A percentile compares a stretch with the other conserved stretches of the same genome.
Evolutionary conservation across 2,113 vertebrate species (phyloP).

Genomic region (Chitala chitala): DNA sequence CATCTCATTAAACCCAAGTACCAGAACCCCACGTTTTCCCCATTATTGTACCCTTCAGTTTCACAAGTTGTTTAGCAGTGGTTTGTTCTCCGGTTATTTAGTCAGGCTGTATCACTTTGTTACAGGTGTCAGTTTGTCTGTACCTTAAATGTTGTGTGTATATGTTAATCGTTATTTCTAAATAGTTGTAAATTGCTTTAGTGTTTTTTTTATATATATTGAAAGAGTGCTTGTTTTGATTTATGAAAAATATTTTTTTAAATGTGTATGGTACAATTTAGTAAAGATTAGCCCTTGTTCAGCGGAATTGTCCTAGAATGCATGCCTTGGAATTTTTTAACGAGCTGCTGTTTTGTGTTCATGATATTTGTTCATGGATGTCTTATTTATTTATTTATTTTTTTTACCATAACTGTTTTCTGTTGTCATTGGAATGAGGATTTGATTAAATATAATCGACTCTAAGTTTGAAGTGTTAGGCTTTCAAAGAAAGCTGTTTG

Average conservation of each 20-base stretch:
- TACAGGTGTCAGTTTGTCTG: not conserved
- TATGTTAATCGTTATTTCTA: not conserved
- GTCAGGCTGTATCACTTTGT: not conserved
- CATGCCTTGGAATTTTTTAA: no score
- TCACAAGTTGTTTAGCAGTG: not conserved
- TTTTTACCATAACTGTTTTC: not conserved
- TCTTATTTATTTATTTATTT: not conserved
- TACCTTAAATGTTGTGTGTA: not conserved
- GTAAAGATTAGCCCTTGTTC: no score
- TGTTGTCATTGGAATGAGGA: no score
- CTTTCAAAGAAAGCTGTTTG: constrained; percentile 9
- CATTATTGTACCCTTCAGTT: not conserved
- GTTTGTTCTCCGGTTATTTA: not conserved
- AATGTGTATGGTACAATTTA: no score
- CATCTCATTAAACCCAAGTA: not conserved
- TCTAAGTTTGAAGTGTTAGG: not conserved
- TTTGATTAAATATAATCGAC: no score
- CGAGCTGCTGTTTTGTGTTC: not conserved
- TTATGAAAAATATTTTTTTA: not conserved
- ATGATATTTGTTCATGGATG: not conserved
- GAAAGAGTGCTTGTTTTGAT: not conserved
- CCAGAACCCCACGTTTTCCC: no score
- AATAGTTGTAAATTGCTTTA: not conserved
- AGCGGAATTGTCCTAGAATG: no score
- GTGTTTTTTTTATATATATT: not conserved